Evolutionary conservation across 2,888 invertebrate genomes (phyloP), one percentile per base, ranked within the genome.

Genomic region (Eupithecia vulgata): DNA sequence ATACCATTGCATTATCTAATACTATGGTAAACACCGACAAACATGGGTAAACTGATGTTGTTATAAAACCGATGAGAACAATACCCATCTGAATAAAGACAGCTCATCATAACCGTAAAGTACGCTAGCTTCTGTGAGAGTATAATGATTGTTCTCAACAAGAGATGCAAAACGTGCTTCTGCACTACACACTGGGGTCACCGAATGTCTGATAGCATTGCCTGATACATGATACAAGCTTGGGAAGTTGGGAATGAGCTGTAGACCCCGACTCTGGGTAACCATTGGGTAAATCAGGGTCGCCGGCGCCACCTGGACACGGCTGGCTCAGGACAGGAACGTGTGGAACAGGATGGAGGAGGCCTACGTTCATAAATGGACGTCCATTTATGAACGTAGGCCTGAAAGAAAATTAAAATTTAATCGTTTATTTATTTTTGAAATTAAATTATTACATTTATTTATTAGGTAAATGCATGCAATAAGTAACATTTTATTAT

Each of bases 91-190:
- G 12, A 25, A 57, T 57, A 57, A 25, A 57, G 57, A 25, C 57
- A 57, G 12, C 25, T 52, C 4, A 45, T 5, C 15, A 21, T 57
- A 25, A 61, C 61, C 17, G 61, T 61, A 61, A 61, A 34, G 30
- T 8, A 34, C 61, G 30, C 13, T 30, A 59, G 40, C 65, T 65
- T 37, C 65, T 65, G 40, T 40, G 65, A 25, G 65, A 65, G 65
- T 13, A 4, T 52, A 37, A 4, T 21, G 65, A 21, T 25, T 37
- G 37, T 40, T 40, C 13, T 13, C 21, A 64, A 64, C 40, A 25
- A 65, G 40, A 40, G 34, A 15, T 34, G 40, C 65, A 21, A 37
- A 65, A 25, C 65, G 65, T 65, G 61, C 34, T 2, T 7, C 34
- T 4, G 30, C 8, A 34, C 34, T 34, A 17, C 30, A 17, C 17